phyloP scores from a whole-genome alignment of 2,888 invertebrate species.

The Siphonodentalium dalli region DNA sequence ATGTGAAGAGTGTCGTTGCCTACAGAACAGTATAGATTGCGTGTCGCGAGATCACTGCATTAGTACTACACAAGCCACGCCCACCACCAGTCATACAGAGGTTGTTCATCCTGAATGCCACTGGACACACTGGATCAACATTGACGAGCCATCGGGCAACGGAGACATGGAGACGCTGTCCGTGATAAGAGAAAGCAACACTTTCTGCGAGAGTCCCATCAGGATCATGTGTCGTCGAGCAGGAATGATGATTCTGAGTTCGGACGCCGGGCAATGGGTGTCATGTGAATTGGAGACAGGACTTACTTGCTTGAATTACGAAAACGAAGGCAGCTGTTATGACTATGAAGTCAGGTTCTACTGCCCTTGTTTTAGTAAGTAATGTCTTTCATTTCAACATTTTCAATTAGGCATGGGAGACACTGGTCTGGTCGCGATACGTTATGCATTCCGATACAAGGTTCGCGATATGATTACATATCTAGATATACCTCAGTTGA shows the following conservation, averaged over 20 bases:
- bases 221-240: constrained; percentile 81
- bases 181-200: constrained; percentile 36
- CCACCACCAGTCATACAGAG: constrained; percentile 13
- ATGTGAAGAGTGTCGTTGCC: constrained; percentile 81
- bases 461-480: too few species aligned
- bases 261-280: constrained; percentile 77
- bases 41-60: constrained; percentile 59
- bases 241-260: constrained; percentile 71
- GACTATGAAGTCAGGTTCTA: constrained; percentile 60
- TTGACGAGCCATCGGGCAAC: constrained; percentile 44
- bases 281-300: constrained; percentile 71
- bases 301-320: constrained; percentile 39
- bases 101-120: constrained; percentile 44
- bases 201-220: constrained; percentile 55
- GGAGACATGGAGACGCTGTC: constrained; percentile 55
- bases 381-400: too few species aligned
- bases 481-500: too few species aligned
- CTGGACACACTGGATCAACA: constrained; percentile 83
- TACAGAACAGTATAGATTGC: constrained; percentile 79
- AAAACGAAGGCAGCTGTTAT: constrained; percentile 37
- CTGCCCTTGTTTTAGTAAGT: constrained; percentile 70
- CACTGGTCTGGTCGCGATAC: too few species aligned
- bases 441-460: too few species aligned
- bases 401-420: too few species aligned
- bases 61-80: constrained; percentile 25